Base-by-base conservation (phyloP, 1,140 invertebrate genomes). In the Papilio glaucus region DNA sequence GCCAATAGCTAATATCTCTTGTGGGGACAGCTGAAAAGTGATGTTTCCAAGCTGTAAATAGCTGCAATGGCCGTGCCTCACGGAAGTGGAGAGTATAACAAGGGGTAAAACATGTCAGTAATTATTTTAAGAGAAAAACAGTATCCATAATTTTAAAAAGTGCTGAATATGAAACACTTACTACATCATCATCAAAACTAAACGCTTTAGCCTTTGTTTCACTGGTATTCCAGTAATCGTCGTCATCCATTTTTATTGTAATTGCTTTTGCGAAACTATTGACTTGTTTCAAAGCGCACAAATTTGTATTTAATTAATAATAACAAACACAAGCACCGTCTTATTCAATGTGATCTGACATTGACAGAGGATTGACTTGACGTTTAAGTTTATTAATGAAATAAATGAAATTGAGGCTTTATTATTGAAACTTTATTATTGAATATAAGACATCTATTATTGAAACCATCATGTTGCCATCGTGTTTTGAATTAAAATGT, bases 191-290 rank as follows among this genome's bases (percentile, higher is more conserved):
- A 39, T 92, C 90, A 72, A 92, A 92, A 75, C 82, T 90, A 26
- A 91, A 87, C 0, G 90, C 90, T 72, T 87, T 87, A 0, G 81
- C 83, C 71, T 91, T 90, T 1, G 90, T 91, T 74, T 91, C 89
- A 75, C 90, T 92, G 4, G 87, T 91, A 73, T 92, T 92, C 90
- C 90, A 92, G 72, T 91, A 92, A 49, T 92, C 90, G 57, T 90
- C 88, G 21, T 92, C 89, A 73, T 89, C 87, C 86, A 90, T 89
- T 72, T 60, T 57, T n/a, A n/a, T 2, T 13, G 13, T 53, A 24
- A 21, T 53, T 18, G 8, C 7, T 4, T 1, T 49, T 9, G 15
- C 21, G 0, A 21, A 21, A 49, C n/a, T n/a, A n/a, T 49, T 8
- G 6, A 9, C 8, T 49, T 7, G 7, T 49, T 4, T 10, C 21